Evolutionary conservation across 2,888 invertebrate genomes (phyloP), one percentile per base, ranked within the genome.

Genomic region (Norana najaformis): DNA sequence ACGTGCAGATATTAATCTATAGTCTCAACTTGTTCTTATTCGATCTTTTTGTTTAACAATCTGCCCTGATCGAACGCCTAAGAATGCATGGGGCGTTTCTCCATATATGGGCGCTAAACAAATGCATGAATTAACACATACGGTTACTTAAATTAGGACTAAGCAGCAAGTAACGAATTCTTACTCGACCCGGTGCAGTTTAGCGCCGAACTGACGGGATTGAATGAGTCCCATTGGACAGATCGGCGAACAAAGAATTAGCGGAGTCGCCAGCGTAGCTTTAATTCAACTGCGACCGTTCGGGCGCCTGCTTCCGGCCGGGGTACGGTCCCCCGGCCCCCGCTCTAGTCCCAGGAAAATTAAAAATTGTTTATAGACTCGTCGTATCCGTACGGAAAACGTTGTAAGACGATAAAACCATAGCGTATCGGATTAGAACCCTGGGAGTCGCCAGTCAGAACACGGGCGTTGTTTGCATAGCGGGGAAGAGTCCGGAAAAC

Each of bases 381-480:
- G 69, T n/a, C 13, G 30, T 69, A 8, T n/a, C 30, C n/a, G 69
- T n/a, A n/a, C 69, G 69, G 69, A 69, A 69, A n/a, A 69, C n/a
- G n/a, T 8, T n/a, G n/a, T 69, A 69, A 69, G 69, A 69, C 69
- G 69, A 69, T 69, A 69, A 69, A 69, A 30, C 69, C 69, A n/a
- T 69, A 69, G 69, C 69, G 69, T 69, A n/a, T 69, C 69, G 69
- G 69, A 69, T 69, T 69, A 69, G 69, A 69, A 69, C 69, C 69
- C 69, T n/a, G 69, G 69, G 69, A 69, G 69, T 69, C 11, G 69
- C 69, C 1, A 69, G 30, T n/a, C n/a, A 69, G 69, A 69, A 30
- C 4, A n/a, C 8, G 14, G n/a, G 14, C 23, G 4, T 47, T 47
- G 69, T 69, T 30, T 47, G 47, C 23, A 69, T 69, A 41, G 18